Evolutionary conservation across 1,140 invertebrate genomes (phyloP).

Genomic region (Phymorhynchus buccinoides): DNA sequence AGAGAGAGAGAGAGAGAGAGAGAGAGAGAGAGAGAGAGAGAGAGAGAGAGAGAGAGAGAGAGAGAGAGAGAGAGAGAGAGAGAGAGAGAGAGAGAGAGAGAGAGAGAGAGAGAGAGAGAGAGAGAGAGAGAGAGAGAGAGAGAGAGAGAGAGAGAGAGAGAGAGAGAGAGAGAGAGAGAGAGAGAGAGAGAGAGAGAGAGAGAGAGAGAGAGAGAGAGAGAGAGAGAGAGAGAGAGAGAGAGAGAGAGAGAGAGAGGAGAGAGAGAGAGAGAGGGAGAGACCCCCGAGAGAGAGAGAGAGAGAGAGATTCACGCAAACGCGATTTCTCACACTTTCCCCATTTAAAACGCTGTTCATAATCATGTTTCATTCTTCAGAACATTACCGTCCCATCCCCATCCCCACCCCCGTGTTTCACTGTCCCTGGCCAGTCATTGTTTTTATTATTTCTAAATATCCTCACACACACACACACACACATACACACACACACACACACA

Average conservation of each 20-base stretch:
- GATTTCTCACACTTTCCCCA: too few relatives aligned
- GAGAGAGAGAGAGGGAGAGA: constrained; percentile 9
- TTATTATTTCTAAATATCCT: too few relatives aligned
- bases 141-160: constrained; percentile 19
- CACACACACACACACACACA: too few relatives aligned
- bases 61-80: background rate
- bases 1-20: background rate
- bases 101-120: constrained; percentile 9
- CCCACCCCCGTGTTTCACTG: too few relatives aligned
- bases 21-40: background rate
- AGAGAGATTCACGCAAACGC: too few relatives aligned
- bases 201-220: constrained; percentile 20
- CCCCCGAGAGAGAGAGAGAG: too few relatives aligned
- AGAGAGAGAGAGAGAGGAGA: background rate
- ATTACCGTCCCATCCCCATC: too few relatives aligned
- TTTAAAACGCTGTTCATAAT: too few relatives aligned
- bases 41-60: background rate
- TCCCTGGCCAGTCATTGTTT: too few relatives aligned
- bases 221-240: constrained; percentile 15
- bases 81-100: background rate
- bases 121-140: constrained; percentile 26
- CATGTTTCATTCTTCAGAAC: too few relatives aligned
- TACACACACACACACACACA: too few relatives aligned
- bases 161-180: constrained; percentile 4
- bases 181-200: constrained; percentile 22